phyloP scores from a whole-genome alignment of 2,113 vertebrate genomes.

The Carlito syrichta region DNA sequence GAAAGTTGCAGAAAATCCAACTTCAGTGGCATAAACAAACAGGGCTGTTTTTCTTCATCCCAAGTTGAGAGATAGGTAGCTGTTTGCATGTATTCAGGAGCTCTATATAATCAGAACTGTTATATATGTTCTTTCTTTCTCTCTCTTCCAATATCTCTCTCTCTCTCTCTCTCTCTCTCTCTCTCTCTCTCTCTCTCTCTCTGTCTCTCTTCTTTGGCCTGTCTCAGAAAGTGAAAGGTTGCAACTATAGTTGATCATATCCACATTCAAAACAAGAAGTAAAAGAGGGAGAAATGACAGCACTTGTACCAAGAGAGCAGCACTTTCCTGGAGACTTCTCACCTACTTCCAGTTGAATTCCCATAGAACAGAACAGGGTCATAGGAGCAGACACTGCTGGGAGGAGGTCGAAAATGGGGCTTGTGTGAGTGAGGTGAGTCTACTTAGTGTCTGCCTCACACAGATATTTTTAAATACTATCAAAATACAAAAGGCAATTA shows the following conservation, averaged over 20 bases:
- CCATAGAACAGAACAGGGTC: neutral
- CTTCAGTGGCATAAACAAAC: neutral
- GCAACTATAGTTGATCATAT: neutral
- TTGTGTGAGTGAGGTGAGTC: neutral
- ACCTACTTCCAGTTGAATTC: neutral
- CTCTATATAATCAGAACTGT: neutral
- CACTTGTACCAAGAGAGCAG: neutral
- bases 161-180: too few relatives aligned
- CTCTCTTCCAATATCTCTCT: too few relatives aligned
- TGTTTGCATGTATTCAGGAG: neutral
- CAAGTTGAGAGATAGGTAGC: neutral
- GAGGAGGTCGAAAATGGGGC: neutral
- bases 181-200: too few relatives aligned
- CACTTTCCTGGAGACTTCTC: neutral
- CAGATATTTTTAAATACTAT: neutral
- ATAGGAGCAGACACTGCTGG: neutral
- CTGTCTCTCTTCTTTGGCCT: too few relatives aligned
- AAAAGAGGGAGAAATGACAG: neutral
- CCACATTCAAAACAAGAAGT: neutral
- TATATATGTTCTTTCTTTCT: neutral
- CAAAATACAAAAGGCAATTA: neutral
- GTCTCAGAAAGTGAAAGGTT: neutral
- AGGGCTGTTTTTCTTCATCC: neutral
- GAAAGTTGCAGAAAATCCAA: neutral
- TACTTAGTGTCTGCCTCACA: neutral